Conservation (phyloP, 2,797 vertebrate species). For the Sus cebifrons region DNA sequence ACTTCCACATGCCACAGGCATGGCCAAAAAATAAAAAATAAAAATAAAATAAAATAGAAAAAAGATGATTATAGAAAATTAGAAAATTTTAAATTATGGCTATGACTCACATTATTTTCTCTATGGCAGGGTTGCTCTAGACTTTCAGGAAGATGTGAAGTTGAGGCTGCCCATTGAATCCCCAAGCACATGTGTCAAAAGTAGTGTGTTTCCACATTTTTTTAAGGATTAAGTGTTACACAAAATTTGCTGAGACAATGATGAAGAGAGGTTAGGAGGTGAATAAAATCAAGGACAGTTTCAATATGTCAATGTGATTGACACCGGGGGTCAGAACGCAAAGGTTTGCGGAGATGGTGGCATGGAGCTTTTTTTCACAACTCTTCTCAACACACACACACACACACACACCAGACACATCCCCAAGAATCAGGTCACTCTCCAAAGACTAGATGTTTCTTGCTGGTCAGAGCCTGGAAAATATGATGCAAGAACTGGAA, state of each 20-base stretch:
- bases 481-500: background rate
- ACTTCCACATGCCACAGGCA: too few relatives aligned
- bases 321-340: background rate
- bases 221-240: background rate
- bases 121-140: rapidly evolving
- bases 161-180: background rate
- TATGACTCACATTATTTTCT: background rate
- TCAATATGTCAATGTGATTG: background rate
- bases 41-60: too few relatives aligned
- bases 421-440: background rate
- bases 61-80: background rate
- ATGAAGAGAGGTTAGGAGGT: background rate
- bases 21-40: too few relatives aligned
- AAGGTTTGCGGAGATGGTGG: background rate
- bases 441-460: background rate
- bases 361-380: rapidly evolving
- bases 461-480: background rate
- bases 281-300: rapidly evolving
- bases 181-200: background rate
- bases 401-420: background rate
- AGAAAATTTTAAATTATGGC: background rate
- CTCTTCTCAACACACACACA: background rate
- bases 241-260: background rate
- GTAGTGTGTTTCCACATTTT: background rate
- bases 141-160: background rate